Conservation (phyloP, 2,888 invertebrate species). For the Clunio marinus region DNA sequence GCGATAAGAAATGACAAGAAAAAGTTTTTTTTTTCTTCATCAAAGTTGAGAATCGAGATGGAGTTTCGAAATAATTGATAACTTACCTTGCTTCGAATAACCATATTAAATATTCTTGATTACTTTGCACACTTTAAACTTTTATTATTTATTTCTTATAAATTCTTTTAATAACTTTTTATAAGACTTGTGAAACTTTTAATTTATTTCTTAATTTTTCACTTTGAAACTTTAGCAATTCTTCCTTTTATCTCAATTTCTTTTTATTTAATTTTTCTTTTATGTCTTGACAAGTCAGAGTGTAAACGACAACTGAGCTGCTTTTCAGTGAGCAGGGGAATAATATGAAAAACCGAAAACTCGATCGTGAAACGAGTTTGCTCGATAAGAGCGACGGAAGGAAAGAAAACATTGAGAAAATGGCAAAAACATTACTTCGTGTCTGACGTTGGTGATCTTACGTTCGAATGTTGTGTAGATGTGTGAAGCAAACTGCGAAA, state of each 20-base stretch:
- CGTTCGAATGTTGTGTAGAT: neutral
- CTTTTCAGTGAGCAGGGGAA: neutral
- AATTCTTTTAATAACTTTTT: too few relatives aligned
- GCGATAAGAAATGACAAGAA: neutral
- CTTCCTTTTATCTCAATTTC: neutral
- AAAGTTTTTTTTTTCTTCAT: neutral
- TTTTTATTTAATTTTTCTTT: too few relatives aligned
- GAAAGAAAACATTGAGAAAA: neutral
- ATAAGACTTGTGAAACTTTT: too few relatives aligned
- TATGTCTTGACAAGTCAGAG: neutral
- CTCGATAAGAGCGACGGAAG: neutral
- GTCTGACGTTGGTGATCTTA: neutral
- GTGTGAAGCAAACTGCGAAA: too few relatives aligned
- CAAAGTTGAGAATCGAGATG: neutral
- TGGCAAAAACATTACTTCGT: neutral
- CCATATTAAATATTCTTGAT: neutral
- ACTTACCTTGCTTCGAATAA: conserved; percentile 22
- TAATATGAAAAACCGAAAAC: conserved; percentile 1
- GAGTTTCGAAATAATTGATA: neutral
- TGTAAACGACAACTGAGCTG: conserved; percentile 15
- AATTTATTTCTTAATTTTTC: neutral
- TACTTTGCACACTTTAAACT: neutral
- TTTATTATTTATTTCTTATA: neutral
- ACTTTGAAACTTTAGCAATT: neutral
- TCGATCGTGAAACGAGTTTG: neutral